Percentiles rank a stretch among this genome's conserved stretches.
phyloP scores from a whole-genome alignment of 2,797 vertebrate species.

The Nothura maculosa region DNA sequence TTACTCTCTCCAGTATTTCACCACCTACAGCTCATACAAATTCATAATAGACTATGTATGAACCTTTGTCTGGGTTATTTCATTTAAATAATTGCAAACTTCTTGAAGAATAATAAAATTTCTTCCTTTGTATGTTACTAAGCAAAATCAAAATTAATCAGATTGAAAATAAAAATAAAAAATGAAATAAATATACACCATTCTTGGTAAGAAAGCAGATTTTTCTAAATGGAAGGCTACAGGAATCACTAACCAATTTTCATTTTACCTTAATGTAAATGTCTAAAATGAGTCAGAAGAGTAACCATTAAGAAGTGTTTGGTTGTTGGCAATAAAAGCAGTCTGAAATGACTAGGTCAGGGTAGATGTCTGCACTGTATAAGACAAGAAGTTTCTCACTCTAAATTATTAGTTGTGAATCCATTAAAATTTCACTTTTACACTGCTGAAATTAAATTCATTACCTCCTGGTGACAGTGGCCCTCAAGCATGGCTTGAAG shows the following conservation, averaged over 20 bases:
- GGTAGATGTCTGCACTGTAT: not conserved
- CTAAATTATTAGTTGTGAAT: not conserved
- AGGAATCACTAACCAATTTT: not conserved
- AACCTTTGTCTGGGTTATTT: not conserved
- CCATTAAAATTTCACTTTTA: not conserved
- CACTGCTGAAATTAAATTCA: not conserved
- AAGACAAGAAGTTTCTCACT: not conserved
- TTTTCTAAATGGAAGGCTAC: not conserved
- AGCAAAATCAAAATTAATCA: not conserved
- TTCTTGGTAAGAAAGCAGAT: not conserved
- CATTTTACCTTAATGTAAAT: not conserved
- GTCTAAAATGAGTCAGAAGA: not conserved
- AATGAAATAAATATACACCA: not conserved
- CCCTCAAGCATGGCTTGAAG: not conserved
- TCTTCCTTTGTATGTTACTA: not conserved
- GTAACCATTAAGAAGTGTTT: not conserved
- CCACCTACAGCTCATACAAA: not conserved
- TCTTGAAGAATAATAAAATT: not conserved
- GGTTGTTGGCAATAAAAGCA: not conserved
- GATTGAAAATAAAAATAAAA: not conserved
- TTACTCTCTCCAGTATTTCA: not conserved
- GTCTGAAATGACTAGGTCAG: not conserved
- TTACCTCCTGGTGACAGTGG: not conserved
- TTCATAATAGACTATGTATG: not conserved
- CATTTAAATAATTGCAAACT: not conserved